Evolutionary conservation across 2,797 vertebrate species (phyloP).

Genomic region (Rousettus madagascariensis): DNA sequence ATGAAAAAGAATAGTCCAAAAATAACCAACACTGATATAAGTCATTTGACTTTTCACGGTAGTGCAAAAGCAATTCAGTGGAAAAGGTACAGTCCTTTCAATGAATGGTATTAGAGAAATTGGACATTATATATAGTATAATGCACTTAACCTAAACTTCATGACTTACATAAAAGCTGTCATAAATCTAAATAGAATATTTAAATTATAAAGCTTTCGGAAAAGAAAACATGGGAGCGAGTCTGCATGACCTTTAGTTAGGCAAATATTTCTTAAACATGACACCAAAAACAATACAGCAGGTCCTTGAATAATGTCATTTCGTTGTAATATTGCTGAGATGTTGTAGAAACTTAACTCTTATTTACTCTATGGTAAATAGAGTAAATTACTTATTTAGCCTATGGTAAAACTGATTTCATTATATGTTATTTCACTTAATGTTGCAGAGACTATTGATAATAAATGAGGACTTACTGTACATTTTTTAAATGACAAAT

Average conservation of each 20-base stretch:
- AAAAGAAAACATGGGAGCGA: not conserved
- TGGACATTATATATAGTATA: not conserved
- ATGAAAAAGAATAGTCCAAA: not conserved
- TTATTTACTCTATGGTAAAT: not conserved
- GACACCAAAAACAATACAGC: not conserved
- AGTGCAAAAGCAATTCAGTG: not conserved
- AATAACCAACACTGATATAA: not conserved
- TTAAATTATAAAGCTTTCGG: not conserved
- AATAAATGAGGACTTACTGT: not conserved
- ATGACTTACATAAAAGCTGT: not conserved
- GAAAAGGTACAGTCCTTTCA: not conserved
- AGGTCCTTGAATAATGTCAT: not conserved
- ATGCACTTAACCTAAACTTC: not conserved
- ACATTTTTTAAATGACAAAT: not conserved
- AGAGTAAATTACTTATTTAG: not conserved
- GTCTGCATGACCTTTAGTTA: not conserved
- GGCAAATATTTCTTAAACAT: not conserved
- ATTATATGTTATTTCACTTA: not conserved
- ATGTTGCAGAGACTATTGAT: not conserved
- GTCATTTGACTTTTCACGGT: slow-evolving; percentile 4
- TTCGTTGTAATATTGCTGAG: not conserved
- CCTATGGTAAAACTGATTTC: not conserved
- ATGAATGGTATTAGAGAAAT: not conserved
- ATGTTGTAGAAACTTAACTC: not conserved
- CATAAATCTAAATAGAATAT: slow-evolving; percentile 4